A percentile compares a stretch with the other conserved stretches of the same genome.
These are phyloP conservation scores for Sebastes itinus DNA, from an alignment of 2,797 vertebrate species.

Conservation along the genomic window DNA sequence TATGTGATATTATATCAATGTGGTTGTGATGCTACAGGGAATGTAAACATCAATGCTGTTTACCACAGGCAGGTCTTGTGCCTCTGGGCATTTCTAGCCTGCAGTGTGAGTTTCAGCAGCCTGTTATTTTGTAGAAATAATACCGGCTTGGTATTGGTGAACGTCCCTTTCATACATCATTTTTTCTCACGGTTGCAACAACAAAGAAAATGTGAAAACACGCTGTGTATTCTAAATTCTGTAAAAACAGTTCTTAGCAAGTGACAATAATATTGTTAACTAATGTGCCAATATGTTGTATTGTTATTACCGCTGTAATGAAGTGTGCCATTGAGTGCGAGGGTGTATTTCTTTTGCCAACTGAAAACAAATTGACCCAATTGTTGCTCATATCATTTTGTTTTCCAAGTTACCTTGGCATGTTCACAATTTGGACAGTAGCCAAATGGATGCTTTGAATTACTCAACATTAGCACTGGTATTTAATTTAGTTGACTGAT, in stretches of 20 bases:
- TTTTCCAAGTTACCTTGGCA: slow-evolving; percentile 11
- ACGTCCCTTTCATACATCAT: background rate
- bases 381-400: slow-evolving; percentile 24
- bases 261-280: background rate
- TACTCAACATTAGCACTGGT: background rate
- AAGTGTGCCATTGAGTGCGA: background rate
- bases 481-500: background rate
- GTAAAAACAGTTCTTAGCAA: background rate
- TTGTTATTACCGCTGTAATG: slow-evolving; percentile 10
- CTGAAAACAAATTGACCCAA: slow-evolving; percentile 35
- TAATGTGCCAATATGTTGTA: background rate
- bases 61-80: slow-evolving; percentile 3
- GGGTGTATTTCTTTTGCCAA: slow-evolving; percentile 8
- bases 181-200: background rate
- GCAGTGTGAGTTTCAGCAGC: background rate
- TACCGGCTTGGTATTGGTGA: background rate
- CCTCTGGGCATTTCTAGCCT: slow-evolving; percentile 13
- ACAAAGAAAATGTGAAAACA: background rate
- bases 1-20: background rate
- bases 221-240: background rate
- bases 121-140: slow-evolving; percentile 4
- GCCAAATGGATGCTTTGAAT: slow-evolving; percentile 21
- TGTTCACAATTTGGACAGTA: slow-evolving; percentile 1
- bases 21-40: background rate
- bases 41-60: slow-evolving; percentile 1